These are phyloP conservation scores for Nephrotoma appendiculata DNA, from an alignment of 2,888 invertebrate species.

Conservation along the genomic window DNA sequence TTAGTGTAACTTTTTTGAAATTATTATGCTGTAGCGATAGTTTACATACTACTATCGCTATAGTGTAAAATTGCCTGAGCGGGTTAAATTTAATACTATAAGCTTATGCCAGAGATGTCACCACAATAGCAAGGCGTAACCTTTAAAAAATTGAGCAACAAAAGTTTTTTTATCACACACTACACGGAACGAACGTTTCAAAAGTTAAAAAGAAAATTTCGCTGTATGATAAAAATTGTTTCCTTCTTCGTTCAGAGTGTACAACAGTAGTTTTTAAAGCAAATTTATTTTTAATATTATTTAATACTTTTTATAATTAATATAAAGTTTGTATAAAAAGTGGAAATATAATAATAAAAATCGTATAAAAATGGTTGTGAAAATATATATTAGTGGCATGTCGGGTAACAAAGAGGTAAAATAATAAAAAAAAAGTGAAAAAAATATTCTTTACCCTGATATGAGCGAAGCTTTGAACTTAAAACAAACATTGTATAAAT, in stretches of 20 bases:
- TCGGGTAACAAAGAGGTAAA: constrained; percentile 87
- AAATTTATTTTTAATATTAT: not conserved
- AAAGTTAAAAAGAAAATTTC: not conserved
- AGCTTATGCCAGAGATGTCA: not conserved
- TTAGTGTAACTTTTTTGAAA: too few relatives aligned
- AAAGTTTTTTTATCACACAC: not conserved
- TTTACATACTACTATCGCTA: too few relatives aligned
- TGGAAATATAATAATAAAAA: not conserved
- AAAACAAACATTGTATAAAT: not conserved
- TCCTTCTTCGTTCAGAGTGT: constrained; percentile 2
- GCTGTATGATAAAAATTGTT: not conserved
- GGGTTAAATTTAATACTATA: not conserved
- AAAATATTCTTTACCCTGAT: not conserved
- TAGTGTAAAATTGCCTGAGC: too few relatives aligned
- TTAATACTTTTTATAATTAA: not conserved
- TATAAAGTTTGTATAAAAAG: not conserved
- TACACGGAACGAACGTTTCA: not conserved
- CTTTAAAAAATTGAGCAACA: not conserved
- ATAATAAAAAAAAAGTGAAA: not conserved
- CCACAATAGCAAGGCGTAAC: not conserved
- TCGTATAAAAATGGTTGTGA: constrained; percentile 58
- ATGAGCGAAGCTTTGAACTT: not conserved
- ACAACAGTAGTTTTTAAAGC: not conserved
- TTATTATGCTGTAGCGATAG: too few relatives aligned
- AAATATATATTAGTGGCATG: constrained; percentile 83